These are phyloP conservation scores for Parazoanthus swiftii DNA, from an alignment of 92 coral and sea anemone species.

Conservation along the genomic window DNA sequence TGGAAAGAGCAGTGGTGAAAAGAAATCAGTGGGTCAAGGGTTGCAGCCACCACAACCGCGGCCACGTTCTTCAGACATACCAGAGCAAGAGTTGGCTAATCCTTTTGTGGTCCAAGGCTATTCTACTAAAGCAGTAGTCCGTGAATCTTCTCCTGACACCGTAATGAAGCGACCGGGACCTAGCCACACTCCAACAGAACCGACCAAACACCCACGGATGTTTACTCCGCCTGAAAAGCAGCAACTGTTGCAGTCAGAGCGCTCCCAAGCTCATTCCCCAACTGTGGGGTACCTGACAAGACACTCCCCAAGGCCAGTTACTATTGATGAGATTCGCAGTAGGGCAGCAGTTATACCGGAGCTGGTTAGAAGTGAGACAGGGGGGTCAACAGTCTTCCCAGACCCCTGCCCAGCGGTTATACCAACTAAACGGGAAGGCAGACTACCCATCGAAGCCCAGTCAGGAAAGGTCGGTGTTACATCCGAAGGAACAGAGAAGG, in stretches of 20 bases:
- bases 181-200: constrained; percentile 54
- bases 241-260: constrained; percentile 49
- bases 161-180: constrained; percentile 54
- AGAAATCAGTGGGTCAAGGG: constrained; percentile 41
- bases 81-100: constrained; percentile 78
- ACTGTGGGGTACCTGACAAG: constrained; percentile 58
- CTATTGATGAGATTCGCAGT: constrained; percentile 70
- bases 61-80: constrained; percentile 63
- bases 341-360: constrained; percentile 86
- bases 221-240: constrained; percentile 42
- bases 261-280: constrained; percentile 57
- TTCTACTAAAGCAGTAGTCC: constrained; percentile 45
- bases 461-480: constrained; percentile 6
- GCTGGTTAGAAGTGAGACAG: constrained; percentile 37
- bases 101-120: constrained; percentile 66
- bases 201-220: constrained; percentile 42
- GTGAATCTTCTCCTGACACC: constrained; percentile 61
- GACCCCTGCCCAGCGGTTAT: constrained; percentile 56
- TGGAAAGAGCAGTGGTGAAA: constrained; percentile 34
- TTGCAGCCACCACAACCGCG: constrained; percentile 41
- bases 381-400: constrained; percentile 45
- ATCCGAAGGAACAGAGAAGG: constrained; percentile 27
- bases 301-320: constrained; percentile 58
- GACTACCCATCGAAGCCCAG: constrained; percentile 11
- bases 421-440: constrained; percentile 9